Evolutionary conservation across 1,140 invertebrate species (phyloP), one percentile per base, ranked within the genome.

Genomic region (Scaptodrosophila lebanonensis): DNA sequence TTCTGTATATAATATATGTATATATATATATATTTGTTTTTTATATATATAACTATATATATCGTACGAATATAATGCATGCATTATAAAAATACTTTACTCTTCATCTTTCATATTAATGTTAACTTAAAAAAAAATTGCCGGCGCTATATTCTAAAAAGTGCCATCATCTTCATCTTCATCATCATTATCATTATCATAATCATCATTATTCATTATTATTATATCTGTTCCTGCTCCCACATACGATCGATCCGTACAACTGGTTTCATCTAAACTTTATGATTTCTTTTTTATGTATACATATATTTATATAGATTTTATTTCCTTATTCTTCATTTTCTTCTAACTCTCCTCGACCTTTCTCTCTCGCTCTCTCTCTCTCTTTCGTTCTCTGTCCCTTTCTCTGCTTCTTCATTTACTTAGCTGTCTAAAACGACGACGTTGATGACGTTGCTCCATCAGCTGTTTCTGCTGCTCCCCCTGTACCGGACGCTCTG

Each of bases 41-140:
- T 52, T 57, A 48, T 62, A 25, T 65, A 29, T 62, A 69, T 66
- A 50, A 66, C 42, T 63, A 53, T 61, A 60, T 65, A 65, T 75
- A 82, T 51, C 45, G 66, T 83, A 83, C 53, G 75, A 79, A 79
- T 84, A 83, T 84, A 84, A 84, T 84, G 82, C 83, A 84, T 84
- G 83, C 82, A 82, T 77, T 84, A 84, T 84, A 84, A 84, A 84
- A 84, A 84, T 84, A 84, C 83, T 76, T 76, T 75, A 57, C 66
- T 72, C 47, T 63, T 57, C 39, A 38, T 40, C 42, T 66, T 54
- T 50, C 32, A 44, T 60, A 56, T 45, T 60, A 66, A 40, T 64
- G 36, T 82, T 63, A 76, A 83, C 75, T 83, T 83, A 73, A 83
- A 83, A 77, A 52, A 79, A 79, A 79, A 66, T 71, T 71, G 43